These are phyloP conservation scores for Timandra comae DNA, from an alignment of 2,888 invertebrate genomes.

Conservation along the genomic window DNA sequence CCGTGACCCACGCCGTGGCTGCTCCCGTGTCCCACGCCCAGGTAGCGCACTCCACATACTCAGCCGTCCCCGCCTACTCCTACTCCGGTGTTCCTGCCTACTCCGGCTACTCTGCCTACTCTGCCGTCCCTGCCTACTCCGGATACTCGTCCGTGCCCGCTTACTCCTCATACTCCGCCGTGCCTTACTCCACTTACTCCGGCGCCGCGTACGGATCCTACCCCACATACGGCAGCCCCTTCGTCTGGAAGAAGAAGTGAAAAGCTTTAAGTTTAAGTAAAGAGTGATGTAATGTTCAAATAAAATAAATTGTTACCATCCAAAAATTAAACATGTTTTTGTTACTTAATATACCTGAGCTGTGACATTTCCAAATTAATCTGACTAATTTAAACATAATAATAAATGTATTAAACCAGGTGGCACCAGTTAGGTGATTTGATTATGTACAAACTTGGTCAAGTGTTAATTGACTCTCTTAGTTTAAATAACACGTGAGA, in stretches of 20 bases:
- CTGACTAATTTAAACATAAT: too few species aligned
- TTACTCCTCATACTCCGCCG: neutral
- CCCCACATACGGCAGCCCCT: conserved; percentile 8
- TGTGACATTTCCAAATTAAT: too few species aligned
- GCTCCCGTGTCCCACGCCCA: too few species aligned
- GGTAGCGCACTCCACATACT: neutral
- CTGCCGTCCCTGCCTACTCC: conserved; percentile 1
- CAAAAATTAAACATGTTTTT: too few species aligned
- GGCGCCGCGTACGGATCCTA: neutral
- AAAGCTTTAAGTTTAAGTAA: conserved; percentile 3
- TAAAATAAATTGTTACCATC: too few species aligned
- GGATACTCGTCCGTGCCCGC: neutral
- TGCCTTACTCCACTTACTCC: neutral
- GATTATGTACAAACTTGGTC: too few species aligned
- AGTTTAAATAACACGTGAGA: too few species aligned
- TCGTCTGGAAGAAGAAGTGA: conserved; percentile 20
- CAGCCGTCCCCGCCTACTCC: neutral
- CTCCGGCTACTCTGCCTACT: conserved; percentile 1
- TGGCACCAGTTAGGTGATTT: too few species aligned
- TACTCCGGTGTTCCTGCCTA: neutral
- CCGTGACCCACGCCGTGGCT: too few species aligned
- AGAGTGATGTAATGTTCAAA: neutral
- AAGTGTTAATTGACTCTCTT: too few species aligned
- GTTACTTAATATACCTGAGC: too few species aligned
- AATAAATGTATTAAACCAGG: too few species aligned